A percentile compares a stretch with the other conserved stretches of the same genome.
Conservation (phyloP, 2,113 vertebrate genomes). For the Murina feae region DNA sequence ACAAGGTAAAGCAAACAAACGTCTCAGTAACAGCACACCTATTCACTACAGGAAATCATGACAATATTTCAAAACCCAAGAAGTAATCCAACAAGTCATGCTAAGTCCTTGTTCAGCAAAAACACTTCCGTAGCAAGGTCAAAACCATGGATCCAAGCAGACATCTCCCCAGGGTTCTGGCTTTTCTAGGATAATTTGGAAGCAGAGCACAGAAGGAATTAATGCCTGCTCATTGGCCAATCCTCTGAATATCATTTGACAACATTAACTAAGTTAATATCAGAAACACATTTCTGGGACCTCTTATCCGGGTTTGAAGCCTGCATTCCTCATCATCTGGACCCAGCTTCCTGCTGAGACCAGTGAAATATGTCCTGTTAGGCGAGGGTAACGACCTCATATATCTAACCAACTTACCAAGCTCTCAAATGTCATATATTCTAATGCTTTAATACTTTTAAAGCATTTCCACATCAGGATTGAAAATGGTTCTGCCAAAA, state of each 20-base stretch:
- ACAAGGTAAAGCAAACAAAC: background rate
- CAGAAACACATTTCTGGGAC: background rate
- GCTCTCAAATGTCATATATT: background rate
- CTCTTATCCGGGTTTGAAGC: background rate
- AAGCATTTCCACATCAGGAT: background rate
- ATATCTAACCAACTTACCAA: background rate
- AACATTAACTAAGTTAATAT: background rate
- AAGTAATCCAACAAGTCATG: fast-evolving
- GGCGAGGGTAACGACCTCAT: background rate
- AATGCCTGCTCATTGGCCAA: background rate
- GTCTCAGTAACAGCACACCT: background rate
- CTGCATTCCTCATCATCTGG: background rate
- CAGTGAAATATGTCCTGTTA: background rate
- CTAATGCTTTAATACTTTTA: background rate
- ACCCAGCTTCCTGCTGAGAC: background rate
- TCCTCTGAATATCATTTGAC: background rate
- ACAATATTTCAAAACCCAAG: background rate
- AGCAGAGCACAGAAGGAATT: background rate
- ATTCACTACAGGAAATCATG: background rate
- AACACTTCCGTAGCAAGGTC: background rate
- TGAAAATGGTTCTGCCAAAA: background rate
- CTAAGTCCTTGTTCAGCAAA: background rate
- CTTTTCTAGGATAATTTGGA: background rate
- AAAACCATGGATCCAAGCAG: background rate
- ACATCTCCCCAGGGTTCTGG: background rate